Conservation (phyloP, 2,888 invertebrate genomes). For the Physocephala rufipes region DNA sequence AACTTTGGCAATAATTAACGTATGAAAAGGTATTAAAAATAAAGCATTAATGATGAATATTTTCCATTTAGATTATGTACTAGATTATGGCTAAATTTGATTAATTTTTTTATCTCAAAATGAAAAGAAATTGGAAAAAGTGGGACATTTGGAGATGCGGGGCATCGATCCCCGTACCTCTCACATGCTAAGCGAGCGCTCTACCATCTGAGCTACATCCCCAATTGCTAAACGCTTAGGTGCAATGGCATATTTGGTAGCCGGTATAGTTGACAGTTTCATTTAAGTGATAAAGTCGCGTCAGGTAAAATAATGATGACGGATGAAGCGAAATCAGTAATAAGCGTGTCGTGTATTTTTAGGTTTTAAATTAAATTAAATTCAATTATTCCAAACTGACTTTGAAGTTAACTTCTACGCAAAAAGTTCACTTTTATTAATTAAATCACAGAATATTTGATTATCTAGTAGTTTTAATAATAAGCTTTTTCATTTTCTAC, state of each 20-base stretch:
- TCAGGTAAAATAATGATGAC: too few species aligned
- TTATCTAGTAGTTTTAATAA: too few species aligned
- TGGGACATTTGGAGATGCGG: constrained; percentile 64
- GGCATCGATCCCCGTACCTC: constrained; percentile 67
- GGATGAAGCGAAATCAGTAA: too few species aligned
- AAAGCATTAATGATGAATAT: not conserved
- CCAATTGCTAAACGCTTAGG: constrained; percentile 43
- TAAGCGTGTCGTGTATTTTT: too few species aligned
- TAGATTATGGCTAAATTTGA: not conserved
- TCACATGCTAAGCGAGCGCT: constrained; percentile 67
- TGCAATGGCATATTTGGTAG: not conserved
- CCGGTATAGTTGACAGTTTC: too few species aligned
- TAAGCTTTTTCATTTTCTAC: too few species aligned
- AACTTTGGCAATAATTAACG: not conserved
- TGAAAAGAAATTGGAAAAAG: constrained; percentile 27
- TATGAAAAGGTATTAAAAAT: not conserved
- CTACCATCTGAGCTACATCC: constrained; percentile 67
- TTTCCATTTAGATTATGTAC: not conserved
- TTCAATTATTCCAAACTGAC: too few species aligned
- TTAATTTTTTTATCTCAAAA: not conserved
- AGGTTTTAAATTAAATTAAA: too few species aligned
- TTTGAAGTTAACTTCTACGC: too few species aligned
- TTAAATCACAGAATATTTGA: too few species aligned
- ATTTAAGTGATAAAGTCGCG: too few species aligned
- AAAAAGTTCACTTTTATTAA: too few species aligned